Base-by-base conservation (phyloP, 1,140 invertebrate species). In the Megalonaias nervosa region DNA sequence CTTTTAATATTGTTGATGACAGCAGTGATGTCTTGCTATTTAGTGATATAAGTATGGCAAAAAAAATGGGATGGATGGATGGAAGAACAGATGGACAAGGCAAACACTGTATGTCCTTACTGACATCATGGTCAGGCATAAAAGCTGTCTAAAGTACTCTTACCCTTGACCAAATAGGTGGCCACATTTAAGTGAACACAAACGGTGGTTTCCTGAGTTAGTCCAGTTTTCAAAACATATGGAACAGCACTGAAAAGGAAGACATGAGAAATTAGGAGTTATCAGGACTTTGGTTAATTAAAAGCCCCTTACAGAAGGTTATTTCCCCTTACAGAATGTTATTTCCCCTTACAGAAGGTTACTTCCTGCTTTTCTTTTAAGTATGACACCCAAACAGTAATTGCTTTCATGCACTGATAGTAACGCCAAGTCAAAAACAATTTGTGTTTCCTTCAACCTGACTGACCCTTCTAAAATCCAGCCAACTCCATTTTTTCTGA, bases 191-290 rank as follows among this genome's bases (percentile, higher is more conserved):
- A 98, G 91, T 16, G 94, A 94, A 13, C 94, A 94, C 2, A 98
- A 90, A 67, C 96, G 92, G 91, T 98, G 97, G 1, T 93, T 93
- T 0, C 96, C 96, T n/a, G 94, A 94, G 85, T 94, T 97, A 2
- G 94, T 95, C 95, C 96, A 98, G 16, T 92, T 89, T 60, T 97
- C 96, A 82, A 97, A 92, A 85, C 97, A 98, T 81, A 98, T 97
- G 0, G 96, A 93, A 84, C 97, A 98, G 0, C 92, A 93, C 81
- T 94, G 92, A 55, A 87, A 82, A 55, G 19, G 11, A 16, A 64
- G 23, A 55, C 14, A 0, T 23, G 60, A 12, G 31, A 15, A 71
- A 65, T 17, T 31, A 61, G 12, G 9, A 48, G 12, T n/a, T 64
- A 13, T n/a, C 38, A 78, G 13, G 17, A 65, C 38, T 59, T 57